Base-by-base conservation (phyloP, 2,797 vertebrate genomes). In the Telmatherina bonti region DNA sequence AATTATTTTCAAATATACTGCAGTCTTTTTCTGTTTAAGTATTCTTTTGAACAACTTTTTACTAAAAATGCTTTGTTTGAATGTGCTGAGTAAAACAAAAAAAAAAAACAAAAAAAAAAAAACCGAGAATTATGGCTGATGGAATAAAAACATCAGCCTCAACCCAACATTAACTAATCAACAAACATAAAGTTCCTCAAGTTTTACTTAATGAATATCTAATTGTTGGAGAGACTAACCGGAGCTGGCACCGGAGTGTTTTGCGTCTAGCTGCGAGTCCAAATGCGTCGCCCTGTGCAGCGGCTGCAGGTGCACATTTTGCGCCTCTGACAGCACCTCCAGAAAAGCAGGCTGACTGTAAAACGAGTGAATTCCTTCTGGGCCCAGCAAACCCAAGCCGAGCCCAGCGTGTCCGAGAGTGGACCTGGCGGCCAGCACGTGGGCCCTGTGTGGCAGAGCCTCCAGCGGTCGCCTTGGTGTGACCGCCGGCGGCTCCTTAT, bases 281-380 rank as follows among this genome's bases (percentile, higher is more conserved):
- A 96, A 91, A 75, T 82, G 91, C 68, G 78, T 24, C 8, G 93
- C 91, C 74, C 96, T 90, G 91, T 93, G 94, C 85, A 97, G 92
- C 16, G 96, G 95, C 91, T 96, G 97, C 91, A 97, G 93, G 92
- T 96, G 96, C 84, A 96, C 93, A 75, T 92, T 95, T 70, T 97
- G 97, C 58, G 96, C 96, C 64, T 98, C 97, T 66, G 96, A 96
- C 80, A 99, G 92, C 82, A 97, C 96, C 91, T 98, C 97, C 72
- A 99, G 91, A 69, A 99, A 98, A 49, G 96, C 95, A 26, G 97
- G 96, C 84, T 97, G 97, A 18, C 95, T 93, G 92, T 98, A 99
- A 93, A 99, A 98, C 72, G 96, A 93, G 52, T 96, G 97, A 77
- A 97, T 96, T 54, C 95, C 95, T 73, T 96, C 96, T 15, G 96